Percentiles rank a stretch among this genome's conserved stretches.
Conservation (phyloP, 1,140 invertebrate species). For the Drosophila sulfurigaster region DNA sequence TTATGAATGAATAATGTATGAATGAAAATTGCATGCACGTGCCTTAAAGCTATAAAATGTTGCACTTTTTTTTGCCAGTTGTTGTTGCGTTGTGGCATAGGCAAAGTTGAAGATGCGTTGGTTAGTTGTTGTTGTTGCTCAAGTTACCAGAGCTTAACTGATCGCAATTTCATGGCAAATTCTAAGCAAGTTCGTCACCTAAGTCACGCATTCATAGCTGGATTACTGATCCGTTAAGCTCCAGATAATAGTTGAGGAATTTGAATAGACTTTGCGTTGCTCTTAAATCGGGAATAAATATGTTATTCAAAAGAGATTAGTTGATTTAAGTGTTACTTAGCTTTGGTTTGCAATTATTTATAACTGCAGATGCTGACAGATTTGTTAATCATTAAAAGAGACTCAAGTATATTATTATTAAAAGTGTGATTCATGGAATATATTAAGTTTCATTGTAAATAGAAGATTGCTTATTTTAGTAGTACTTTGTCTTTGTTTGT, state of each 20-base stretch:
- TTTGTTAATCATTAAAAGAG: not conserved
- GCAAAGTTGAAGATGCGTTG: constrained; percentile 34
- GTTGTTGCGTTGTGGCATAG: constrained; percentile 5
- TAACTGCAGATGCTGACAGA: not conserved
- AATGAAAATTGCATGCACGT: constrained; percentile 84
- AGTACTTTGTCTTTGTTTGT: too few species aligned
- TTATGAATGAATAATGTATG: constrained; percentile 84
- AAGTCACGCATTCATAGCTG: constrained; percentile 17
- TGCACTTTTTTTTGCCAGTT: constrained; percentile 61
- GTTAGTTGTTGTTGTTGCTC: constrained; percentile 19
- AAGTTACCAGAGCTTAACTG: constrained; percentile 38
- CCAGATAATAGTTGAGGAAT: constrained; percentile 1
- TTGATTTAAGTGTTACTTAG: not conserved
- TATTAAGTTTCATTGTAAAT: too few species aligned
- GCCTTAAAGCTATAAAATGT: constrained; percentile 80
- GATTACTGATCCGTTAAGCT: constrained; percentile 2
- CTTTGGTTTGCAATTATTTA: not conserved
- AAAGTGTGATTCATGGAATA: too few species aligned
- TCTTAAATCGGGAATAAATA: too few species aligned
- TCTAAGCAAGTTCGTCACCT: constrained; percentile 43
- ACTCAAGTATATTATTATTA: not conserved
- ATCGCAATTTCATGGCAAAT: constrained; percentile 39
- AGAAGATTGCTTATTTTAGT: too few species aligned
- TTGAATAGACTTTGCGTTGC: not conserved
- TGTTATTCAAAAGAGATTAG: not conserved